These are phyloP conservation scores for Mastacembelus armatus DNA, from an alignment of 2,797 vertebrate genomes.

Conservation along the genomic window DNA sequence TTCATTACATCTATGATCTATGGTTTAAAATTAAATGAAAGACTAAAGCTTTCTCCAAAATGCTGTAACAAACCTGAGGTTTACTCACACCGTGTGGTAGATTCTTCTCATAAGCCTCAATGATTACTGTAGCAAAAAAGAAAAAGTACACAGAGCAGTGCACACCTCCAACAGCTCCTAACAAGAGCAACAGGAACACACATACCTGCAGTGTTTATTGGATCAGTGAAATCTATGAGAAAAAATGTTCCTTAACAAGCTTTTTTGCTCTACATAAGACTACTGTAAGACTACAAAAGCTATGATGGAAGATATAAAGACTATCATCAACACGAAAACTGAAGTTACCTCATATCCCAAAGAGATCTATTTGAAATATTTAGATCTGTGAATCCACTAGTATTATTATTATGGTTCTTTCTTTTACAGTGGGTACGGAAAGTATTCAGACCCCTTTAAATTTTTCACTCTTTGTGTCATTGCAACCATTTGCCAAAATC, in stretches of 20 bases:
- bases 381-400: too few relatives aligned
- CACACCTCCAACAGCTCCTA: too few relatives aligned
- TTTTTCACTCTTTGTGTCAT: too few relatives aligned
- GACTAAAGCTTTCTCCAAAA: not conserved
- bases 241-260: not conserved
- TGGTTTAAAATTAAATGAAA: conserved; percentile 30
- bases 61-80: not conserved
- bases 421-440: too few relatives aligned
- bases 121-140: not conserved
- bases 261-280: too few relatives aligned
- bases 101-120: not conserved
- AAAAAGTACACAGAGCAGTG: not conserved
- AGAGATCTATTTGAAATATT: too few relatives aligned
- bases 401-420: too few relatives aligned
- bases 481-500: too few relatives aligned
- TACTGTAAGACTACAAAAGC: too few relatives aligned
- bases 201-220: not conserved
- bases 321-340: too few relatives aligned
- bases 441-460: too few relatives aligned
- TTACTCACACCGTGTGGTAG: not conserved
- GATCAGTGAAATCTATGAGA: not conserved
- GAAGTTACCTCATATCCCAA: too few relatives aligned
- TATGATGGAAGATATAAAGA: not conserved
- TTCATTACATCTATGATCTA: not conserved
- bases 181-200: not conserved